Evolutionary conservation across 2,113 vertebrate genomes (phyloP), one percentile per base, ranked within the genome.

Genomic region (Procavia capensis): DNA sequence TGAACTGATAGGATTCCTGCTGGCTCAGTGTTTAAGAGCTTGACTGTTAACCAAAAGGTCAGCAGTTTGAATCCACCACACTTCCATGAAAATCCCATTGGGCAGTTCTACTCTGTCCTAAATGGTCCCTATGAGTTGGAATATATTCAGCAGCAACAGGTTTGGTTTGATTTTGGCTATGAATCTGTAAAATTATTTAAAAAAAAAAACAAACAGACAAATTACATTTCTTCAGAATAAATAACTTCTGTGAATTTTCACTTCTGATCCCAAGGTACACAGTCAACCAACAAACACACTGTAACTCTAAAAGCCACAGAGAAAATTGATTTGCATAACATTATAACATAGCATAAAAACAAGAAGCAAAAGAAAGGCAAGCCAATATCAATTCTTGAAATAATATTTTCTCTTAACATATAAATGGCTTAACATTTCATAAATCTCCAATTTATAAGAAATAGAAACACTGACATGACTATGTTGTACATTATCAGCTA

Each of bases 211-310:
- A n/a, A n/a, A n/a, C 50, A 82, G 14, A 27, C 68, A 85, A 89
- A 45, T 61, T 93, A 29, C 47, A 47, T 86, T 95, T 95, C 54
- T 90, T 90, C 84, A 91, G 59, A 82, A 79, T 47, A 75, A 66
- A 47, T 72, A 63, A 64, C 6, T 83, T 93, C 29, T 59, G 6
- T 66, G 24, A 61, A 24, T 95, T 93, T 89, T 82, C 36, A 80
- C 64, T 64, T 96, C 29, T 39, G 63, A 76, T 64, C 24, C 68
- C 64, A 61, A 63, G 27, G 16, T 31, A 63, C 13, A 61, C 25
- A 43, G 90, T 76, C 36, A 88, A 66, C 14, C 47, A 91, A 85
- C 22, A 27, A 95, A 83, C 8, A 54, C 8, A 36, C 1, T 76
- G 31, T 36, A n/a, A 90, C 6, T 34, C 63, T 10, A 47, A 79